These are phyloP conservation scores for Lapara coniferarum DNA, from an alignment of 2,888 invertebrate genomes.

Conservation along the genomic window DNA sequence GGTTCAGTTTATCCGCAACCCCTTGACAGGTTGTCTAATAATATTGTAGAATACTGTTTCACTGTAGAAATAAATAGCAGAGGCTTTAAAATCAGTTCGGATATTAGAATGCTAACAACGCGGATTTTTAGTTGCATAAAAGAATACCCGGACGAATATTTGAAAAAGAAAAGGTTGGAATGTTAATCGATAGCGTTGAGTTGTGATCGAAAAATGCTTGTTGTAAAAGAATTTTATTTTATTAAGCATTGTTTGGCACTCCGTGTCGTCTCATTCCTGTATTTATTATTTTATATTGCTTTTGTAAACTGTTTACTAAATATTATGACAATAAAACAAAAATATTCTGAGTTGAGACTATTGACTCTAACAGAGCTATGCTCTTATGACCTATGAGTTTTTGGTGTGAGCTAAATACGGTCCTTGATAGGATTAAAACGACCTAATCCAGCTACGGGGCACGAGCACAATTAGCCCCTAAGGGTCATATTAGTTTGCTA, in stretches of 20 bases:
- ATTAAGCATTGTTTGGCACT: no score
- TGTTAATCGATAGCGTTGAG: neutral
- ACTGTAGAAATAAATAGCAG: neutral
- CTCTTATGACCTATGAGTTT: neutral
- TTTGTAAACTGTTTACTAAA: no score
- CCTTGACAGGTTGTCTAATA: neutral
- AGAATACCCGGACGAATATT: slow-evolving; percentile 8
- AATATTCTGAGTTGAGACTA: no score
- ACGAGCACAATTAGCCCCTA: neutral
- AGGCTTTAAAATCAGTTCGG: neutral
- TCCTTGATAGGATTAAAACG: neutral
- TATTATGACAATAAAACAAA: no score
- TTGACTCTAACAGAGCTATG: no score
- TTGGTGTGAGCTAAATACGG: neutral
- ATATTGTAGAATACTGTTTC: neutral
- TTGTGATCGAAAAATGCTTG: no score
- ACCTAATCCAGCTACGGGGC: neutral
- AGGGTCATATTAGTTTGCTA: slow-evolving; percentile 1
- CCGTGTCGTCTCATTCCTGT: no score
- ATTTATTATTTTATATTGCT: no score
- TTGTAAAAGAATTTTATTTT: no score
- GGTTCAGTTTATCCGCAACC: neutral
- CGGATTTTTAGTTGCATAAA: slow-evolving; percentile 8
- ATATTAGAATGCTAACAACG: neutral
- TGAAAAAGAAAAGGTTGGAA: slow-evolving; percentile 1